Evolutionary conservation across 2,113 vertebrate genomes (phyloP).

Genomic region (Eupsittula cactorum): DNA sequence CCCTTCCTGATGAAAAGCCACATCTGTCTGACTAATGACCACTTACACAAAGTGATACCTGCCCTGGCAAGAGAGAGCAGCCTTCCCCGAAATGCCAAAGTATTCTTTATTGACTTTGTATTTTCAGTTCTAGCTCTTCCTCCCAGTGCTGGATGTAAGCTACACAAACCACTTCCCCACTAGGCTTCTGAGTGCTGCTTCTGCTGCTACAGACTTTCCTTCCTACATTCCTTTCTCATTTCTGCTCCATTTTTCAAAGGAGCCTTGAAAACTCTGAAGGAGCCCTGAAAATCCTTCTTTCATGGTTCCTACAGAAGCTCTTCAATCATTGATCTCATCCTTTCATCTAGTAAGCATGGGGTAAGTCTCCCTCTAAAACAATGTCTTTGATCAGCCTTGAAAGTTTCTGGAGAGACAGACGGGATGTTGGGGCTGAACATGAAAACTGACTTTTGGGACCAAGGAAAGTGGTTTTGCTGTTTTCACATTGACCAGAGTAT

Average conservation of each 20-base stretch:
- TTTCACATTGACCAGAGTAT: neutral
- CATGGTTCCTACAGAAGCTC: neutral
- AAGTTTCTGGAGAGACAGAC: neutral
- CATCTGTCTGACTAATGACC: neutral
- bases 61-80: neutral
- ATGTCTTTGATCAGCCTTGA: conserved; percentile 25
- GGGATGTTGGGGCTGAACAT: neutral
- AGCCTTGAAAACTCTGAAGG: neutral
- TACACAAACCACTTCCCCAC: neutral
- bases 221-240: neutral
- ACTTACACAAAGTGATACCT: neutral
- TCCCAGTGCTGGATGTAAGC: neutral
- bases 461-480: neutral
- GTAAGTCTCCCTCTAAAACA: conserved; percentile 9
- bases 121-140: neutral
- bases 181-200: neutral
- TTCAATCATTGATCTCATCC: neutral
- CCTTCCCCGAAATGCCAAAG: neutral
- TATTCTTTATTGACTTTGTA: neutral
- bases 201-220: neutral
- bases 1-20: neutral
- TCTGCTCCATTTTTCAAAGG: neutral
- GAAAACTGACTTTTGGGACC: neutral
- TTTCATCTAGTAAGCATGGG: neutral
- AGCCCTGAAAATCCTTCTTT: conserved; percentile 31